Evolutionary conservation across 2,113 vertebrate genomes (phyloP).

Genomic region (Apodemus speciosus): DNA sequence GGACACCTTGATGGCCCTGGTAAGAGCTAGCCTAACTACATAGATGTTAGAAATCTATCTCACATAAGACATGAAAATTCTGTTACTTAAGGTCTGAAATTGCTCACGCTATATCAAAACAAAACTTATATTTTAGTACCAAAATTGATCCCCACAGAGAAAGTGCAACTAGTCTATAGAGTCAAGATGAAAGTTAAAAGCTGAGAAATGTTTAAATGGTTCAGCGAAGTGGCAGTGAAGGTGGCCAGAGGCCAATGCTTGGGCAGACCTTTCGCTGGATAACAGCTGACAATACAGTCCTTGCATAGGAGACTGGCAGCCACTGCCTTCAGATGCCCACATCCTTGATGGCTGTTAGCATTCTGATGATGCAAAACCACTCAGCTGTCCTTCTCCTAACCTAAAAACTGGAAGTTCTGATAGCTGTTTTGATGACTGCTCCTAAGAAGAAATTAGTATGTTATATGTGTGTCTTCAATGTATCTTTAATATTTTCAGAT

Average conservation of each 20-base stretch:
- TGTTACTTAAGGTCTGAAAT: conserved; percentile 28
- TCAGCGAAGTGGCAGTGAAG: not conserved
- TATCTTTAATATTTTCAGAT: conserved; percentile 43
- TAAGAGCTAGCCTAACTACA: conserved; percentile 10
- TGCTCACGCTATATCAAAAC: not conserved
- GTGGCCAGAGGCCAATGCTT: not conserved
- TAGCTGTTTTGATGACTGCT: not conserved
- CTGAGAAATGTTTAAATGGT: not conserved
- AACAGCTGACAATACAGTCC: not conserved
- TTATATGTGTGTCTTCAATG: not conserved
- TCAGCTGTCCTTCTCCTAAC: not conserved
- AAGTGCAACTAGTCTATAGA: not conserved
- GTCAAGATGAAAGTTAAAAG: conserved; percentile 23
- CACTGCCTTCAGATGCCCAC: not conserved
- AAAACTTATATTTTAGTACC: conserved; percentile 34
- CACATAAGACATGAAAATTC: not conserved
- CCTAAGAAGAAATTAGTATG: conserved; percentile 44
- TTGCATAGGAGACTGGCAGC: not conserved
- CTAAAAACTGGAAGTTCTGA: conserved; percentile 29
- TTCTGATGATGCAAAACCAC: conserved; percentile 22
- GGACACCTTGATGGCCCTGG: not conserved
- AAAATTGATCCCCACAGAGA: not conserved
- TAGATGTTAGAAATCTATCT: not conserved
- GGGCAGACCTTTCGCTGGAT: conserved; percentile 13
- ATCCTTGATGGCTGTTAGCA: not conserved